These are phyloP conservation scores for Epinephelus fuscoguttatus DNA, from an alignment of 2,113 vertebrate genomes.

Conservation along the genomic window DNA sequence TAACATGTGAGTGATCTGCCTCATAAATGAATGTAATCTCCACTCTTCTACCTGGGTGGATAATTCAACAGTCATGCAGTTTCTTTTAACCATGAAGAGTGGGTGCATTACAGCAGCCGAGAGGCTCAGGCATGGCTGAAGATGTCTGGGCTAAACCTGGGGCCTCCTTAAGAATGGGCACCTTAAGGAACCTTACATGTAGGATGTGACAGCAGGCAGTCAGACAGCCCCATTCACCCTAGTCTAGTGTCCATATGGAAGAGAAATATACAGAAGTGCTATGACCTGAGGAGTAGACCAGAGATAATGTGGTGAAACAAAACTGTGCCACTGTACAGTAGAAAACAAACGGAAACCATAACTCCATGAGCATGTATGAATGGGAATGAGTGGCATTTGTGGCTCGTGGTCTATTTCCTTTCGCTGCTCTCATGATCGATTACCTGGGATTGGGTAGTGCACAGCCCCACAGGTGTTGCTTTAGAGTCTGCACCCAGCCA, in stretches of 20 bases:
- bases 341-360: constrained; percentile 62
- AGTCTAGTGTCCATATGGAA: constrained; percentile 85
- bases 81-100: constrained; percentile 18
- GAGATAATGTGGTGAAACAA: constrained; percentile 58
- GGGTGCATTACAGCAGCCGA: constrained; percentile 32
- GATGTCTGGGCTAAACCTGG: constrained; percentile 45
- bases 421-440: constrained; percentile 60
- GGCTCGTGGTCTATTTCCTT: constrained; percentile 58
- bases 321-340: constrained; percentile 62
- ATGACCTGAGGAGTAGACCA: constrained; percentile 38
- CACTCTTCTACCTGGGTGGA: constrained; percentile 6
- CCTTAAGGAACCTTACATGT: constrained; percentile 60
- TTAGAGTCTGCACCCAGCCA: constrained; percentile 89
- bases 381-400: constrained; percentile 70
- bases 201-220: constrained; percentile 62
- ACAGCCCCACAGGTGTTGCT: constrained; percentile 89
- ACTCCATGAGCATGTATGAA: constrained; percentile 71
- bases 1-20: constrained; percentile 13
- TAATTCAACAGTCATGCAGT: constrained; percentile 59
- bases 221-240: constrained; percentile 45
- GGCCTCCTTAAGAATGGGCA: constrained; percentile 62
- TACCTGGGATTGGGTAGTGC: constrained; percentile 86
- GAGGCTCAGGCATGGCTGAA: constrained; percentile 25
- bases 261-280: constrained; percentile 74
- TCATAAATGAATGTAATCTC: constrained; percentile 23